Conservation (phyloP, 2,888 invertebrate genomes). For the Eristalinus sepulchralis region DNA sequence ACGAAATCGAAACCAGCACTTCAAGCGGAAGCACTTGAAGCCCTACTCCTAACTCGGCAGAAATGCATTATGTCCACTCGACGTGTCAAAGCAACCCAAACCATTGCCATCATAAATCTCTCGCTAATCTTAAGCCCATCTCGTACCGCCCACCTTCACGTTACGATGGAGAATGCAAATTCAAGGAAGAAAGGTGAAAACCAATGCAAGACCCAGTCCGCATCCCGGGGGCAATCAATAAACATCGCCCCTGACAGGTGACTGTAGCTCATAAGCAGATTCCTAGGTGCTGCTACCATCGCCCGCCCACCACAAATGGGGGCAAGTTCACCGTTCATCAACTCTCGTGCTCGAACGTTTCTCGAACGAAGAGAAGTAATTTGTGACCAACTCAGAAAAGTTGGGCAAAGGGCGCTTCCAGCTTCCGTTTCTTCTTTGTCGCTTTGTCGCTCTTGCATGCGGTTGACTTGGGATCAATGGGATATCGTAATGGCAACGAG, state of each 20-base stretch:
- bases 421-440: background rate
- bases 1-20: background rate
- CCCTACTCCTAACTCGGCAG: background rate
- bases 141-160: background rate
- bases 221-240: conserved; percentile 57
- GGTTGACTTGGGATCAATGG: conserved; percentile 31
- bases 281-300: background rate
- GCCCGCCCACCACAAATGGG: conserved; percentile 29
- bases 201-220: background rate
- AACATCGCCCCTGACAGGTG: conserved; percentile 51
- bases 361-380: conserved; percentile 34
- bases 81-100: conserved; percentile 47
- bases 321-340: conserved; percentile 66
- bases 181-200: background rate
- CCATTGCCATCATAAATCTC: conserved; percentile 15
- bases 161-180: conserved; percentile 47
- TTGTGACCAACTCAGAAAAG: conserved; percentile 30
- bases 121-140: conserved; percentile 35
- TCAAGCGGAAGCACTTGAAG: background rate
- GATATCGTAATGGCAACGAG: conserved; percentile 43
- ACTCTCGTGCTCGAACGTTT: conserved; percentile 42
- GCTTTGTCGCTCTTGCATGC: background rate
- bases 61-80: conserved; percentile 45
- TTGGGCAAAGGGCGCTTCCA: conserved; percentile 4
- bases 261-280: conserved; percentile 36